Evolutionary conservation across 2,113 vertebrate genomes (phyloP).

Genomic region (Laterallus jamaicensis): DNA sequence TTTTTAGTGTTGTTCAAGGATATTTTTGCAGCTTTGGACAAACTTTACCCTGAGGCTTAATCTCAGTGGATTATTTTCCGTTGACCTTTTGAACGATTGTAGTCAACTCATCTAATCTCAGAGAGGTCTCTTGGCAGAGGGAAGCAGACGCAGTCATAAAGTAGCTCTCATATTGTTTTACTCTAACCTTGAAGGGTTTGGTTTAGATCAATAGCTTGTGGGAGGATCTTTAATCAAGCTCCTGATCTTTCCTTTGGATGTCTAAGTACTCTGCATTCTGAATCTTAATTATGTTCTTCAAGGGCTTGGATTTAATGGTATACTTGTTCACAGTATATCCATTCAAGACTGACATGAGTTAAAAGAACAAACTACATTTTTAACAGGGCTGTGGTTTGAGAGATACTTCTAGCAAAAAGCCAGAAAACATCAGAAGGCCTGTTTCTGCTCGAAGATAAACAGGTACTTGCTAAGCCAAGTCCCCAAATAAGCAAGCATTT

Average conservation of each 20-base stretch:
- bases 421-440: background rate
- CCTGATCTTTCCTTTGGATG: background rate
- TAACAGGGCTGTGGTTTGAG: background rate
- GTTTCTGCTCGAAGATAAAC: background rate
- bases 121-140: background rate
- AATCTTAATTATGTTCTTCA: background rate
- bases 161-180: background rate
- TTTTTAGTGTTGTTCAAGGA: background rate
- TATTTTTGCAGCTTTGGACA: background rate
- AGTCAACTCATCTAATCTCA: background rate
- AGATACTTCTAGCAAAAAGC: background rate
- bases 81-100: background rate
- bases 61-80: background rate
- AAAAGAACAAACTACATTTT: background rate
- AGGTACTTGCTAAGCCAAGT: background rate
- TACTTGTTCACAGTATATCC: background rate
- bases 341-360: background rate
- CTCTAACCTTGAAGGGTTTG: background rate
- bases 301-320: background rate
- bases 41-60: background rate
- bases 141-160: background rate
- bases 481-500: background rate
- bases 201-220: background rate
- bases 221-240: background rate
- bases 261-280: background rate